Percentiles rank a stretch among this genome's conserved stretches.
phyloP scores from a whole-genome alignment of 1,140 invertebrate genomes.

The Chlorops oryzae region DNA sequence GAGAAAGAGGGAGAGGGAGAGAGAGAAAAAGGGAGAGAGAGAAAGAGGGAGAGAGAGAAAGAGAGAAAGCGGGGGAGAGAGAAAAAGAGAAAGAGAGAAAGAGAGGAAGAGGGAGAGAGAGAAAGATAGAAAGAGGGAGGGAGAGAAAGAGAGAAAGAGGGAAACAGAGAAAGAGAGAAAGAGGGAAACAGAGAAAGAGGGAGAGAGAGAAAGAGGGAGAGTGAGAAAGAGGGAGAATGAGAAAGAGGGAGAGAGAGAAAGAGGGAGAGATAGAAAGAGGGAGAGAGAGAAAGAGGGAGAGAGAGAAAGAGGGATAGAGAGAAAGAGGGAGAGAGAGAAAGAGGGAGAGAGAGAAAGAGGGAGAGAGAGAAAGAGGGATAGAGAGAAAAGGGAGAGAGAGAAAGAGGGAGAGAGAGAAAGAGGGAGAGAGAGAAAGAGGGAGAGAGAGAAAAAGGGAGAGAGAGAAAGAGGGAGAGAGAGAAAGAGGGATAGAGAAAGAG shows the following conservation, averaged over 20 bases:
- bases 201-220: background rate
- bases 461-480: background rate
- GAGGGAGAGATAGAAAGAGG: background rate
- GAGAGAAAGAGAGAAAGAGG: background rate
- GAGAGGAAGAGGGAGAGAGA: background rate
- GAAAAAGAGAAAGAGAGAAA: background rate
- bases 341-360: background rate
- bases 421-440: background rate
- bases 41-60: background rate
- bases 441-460: background rate
- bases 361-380: background rate
- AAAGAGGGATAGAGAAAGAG: background rate
- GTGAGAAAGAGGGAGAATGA: background rate
- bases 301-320: background rate
- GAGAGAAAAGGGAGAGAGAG: background rate
- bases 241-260: background rate
- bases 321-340: background rate
- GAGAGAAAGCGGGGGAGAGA: background rate
- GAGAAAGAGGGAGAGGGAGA: background rate
- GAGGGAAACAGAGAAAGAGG: background rate
- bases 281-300: background rate
- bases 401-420: background rate
- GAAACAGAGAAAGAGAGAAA: background rate
- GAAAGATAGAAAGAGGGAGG: background rate
- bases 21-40: background rate